phyloP scores from a whole-genome alignment of 2,888 invertebrate genomes.

The Thalpophila matura region DNA sequence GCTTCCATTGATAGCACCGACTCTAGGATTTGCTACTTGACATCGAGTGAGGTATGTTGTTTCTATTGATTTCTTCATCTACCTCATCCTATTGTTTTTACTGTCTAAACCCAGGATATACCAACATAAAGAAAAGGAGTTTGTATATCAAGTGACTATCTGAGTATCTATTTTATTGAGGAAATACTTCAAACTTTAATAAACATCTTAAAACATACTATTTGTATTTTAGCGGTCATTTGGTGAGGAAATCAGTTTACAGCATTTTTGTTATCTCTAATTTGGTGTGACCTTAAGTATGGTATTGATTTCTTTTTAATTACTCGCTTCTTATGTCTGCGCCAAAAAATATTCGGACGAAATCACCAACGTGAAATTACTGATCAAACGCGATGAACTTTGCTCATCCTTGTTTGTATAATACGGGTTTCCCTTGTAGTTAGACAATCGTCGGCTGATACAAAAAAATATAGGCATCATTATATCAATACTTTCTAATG shows the following conservation, averaged over 20 bases:
- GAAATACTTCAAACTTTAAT: conserved; percentile 11
- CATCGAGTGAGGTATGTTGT: conserved; percentile 97
- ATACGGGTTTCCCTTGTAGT: too few species aligned
- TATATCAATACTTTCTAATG: too few species aligned
- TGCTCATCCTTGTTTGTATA: too few species aligned
- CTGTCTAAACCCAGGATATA: not conserved
- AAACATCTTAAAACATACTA: conserved; percentile 4
- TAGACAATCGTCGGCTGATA: too few species aligned
- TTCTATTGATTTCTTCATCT: conserved; percentile 10
- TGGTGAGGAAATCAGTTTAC: not conserved
- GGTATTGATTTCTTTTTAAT: too few species aligned
- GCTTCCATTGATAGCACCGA: conserved; percentile 98
- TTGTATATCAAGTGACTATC: conserved; percentile 3
- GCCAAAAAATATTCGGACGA: too few species aligned
- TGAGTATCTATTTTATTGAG: conserved; percentile 12
- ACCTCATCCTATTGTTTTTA: conserved; percentile 1
- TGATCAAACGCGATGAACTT: too few species aligned
- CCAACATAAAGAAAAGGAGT: conserved; percentile 3
- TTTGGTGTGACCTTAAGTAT: not conserved
- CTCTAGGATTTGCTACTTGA: conserved; percentile 97
- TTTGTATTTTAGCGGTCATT: conserved; percentile 8
- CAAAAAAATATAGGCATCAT: too few species aligned
- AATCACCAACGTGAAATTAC: too few species aligned
- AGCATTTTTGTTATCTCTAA: not conserved
- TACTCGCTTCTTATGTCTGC: too few species aligned